Percentiles rank a stretch among this genome's conserved stretches.
These are phyloP conservation scores for Muraenolepis orangiensis DNA, from an alignment of 2,797 vertebrate genomes.

Conservation along the genomic window DNA sequence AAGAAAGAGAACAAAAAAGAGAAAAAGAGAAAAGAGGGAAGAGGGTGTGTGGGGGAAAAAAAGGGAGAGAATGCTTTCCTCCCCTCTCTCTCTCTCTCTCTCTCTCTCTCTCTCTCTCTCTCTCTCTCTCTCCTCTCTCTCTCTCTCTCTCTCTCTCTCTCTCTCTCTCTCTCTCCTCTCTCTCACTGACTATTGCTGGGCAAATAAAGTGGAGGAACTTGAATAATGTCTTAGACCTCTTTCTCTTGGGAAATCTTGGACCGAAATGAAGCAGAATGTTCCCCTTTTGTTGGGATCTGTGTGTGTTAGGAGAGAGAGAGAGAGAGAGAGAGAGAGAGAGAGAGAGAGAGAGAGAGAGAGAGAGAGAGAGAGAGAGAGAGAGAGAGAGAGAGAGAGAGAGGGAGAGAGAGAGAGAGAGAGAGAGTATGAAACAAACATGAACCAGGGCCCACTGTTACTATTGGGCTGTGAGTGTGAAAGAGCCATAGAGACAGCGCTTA, in stretches of 20 bases:
- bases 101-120: background rate
- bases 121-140: conserved; percentile 50
- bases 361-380: conserved; percentile 14
- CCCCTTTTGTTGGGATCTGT: conserved; percentile 9
- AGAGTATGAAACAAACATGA: conserved; percentile 46
- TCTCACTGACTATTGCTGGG: conserved; percentile 69
- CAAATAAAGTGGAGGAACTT: conserved; percentile 82
- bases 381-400: background rate
- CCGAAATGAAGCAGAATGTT: conserved; percentile 69
- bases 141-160: conserved; percentile 41
- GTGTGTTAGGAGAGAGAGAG: background rate
- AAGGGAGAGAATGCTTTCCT: conserved; percentile 63
- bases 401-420: background rate
- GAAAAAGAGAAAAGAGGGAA: conserved; percentile 45
- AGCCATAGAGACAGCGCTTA: background rate
- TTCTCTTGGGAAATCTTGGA: conserved; percentile 63
- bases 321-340: background rate
- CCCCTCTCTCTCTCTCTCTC: background rate
- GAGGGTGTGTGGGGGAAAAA: conserved; percentile 51
- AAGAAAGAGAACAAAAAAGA: conserved; percentile 56
- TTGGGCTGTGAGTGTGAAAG: conserved; percentile 4
- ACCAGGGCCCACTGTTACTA: conserved; percentile 34
- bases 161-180: conserved; percentile 25
- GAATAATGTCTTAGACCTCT: conserved; percentile 60
- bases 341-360: background rate